Evolutionary conservation across 2,797 vertebrate species (phyloP), one percentile per base, ranked within the genome.

Genomic region (Poecilia wingei): DNA sequence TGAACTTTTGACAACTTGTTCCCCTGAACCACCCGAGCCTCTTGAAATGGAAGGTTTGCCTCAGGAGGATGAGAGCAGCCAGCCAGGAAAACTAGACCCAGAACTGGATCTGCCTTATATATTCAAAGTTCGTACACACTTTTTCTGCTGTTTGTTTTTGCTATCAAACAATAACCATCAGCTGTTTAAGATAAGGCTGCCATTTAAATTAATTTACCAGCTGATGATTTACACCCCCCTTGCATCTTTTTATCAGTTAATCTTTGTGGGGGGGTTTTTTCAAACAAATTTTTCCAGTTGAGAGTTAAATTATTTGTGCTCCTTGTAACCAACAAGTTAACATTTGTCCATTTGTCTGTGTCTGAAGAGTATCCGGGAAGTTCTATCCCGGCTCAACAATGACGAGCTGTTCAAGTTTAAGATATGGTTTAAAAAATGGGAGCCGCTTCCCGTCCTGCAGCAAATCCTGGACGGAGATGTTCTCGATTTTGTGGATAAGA

Each of bases 401-500:
- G 59, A 86, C 0, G 91, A 94, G 53, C 66, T 94, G 0, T 18
- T 46, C 1, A 68, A 76, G 6, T 95, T 94, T 81, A 93, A 88
- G 80, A 41, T 78, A 4, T 53, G 49, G 8, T 83, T 92, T 82
- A 57, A 22, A 71, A 81, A 83, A 4, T 79, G 79, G 59, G 75
- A 93, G 28, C 0, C 16, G 14, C 22, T 2, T 1, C 1, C 84
- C 16, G 74, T 46, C 1, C n/a, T 72, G 22, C 6, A 68, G 5
- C 57, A 89, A 0, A 6, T 84, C 71, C 45, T 83, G 76, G 85
- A 93, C 0, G 89, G 84, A 74, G 95, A 95, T 81, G 5, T 91
- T 31, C 91, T 95, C 0, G 92, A 95, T 82, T 87, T 94, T 74
- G 95, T 95, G 85, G 94, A 95, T 87, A 91, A 13, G 75, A 87